phyloP scores from a whole-genome alignment of 2,113 vertebrate species.

The Heterocephalus glaber region DNA sequence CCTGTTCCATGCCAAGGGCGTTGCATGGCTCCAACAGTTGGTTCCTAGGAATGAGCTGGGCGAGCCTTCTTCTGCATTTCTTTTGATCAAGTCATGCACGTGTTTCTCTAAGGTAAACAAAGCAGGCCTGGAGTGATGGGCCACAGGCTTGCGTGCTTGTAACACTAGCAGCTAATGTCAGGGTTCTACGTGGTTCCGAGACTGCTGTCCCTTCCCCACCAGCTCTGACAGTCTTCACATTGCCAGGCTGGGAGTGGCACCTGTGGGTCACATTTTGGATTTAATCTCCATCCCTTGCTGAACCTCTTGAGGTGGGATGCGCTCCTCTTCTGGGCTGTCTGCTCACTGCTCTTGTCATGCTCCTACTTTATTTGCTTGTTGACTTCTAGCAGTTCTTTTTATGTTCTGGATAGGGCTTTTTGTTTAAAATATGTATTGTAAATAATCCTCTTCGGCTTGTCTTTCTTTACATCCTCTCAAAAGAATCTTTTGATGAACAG shows the following conservation, averaged over 20 bases:
- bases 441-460: not conserved
- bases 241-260: too few relatives aligned
- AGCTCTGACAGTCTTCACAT: not conserved
- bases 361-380: not conserved
- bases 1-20: not conserved
- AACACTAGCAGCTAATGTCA: not conserved
- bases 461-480: not conserved
- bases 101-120: not conserved
- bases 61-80: not conserved
- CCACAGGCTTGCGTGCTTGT: not conserved
- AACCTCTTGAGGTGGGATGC: too few relatives aligned
- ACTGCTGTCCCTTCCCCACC: not conserved
- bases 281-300: not conserved
- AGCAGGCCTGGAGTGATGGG: not conserved
- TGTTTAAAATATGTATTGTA: not conserved
- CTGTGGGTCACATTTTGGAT: not conserved
- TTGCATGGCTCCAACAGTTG: not conserved
- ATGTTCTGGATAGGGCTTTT: not conserved
- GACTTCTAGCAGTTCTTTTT: not conserved
- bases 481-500: not conserved
- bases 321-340: too few relatives aligned
- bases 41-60: not conserved
- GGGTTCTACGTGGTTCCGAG: not conserved
- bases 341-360: not conserved
- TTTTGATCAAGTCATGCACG: not conserved